Conservation (phyloP, 2,888 invertebrate species). For the Halictus quadricinctus region DNA sequence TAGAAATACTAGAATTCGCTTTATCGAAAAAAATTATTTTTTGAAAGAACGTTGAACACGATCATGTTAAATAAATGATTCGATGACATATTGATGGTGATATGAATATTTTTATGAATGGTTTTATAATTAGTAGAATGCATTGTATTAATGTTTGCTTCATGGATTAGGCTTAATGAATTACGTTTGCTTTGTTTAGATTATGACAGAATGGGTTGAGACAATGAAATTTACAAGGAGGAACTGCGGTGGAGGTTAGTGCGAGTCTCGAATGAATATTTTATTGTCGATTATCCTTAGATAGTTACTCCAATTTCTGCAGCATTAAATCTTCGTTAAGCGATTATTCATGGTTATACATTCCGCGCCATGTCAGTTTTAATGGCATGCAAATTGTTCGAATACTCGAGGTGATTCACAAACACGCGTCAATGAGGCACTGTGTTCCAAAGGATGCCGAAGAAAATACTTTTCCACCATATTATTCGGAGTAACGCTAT, state of each 20-base stretch:
- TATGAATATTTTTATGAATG: too few species aligned
- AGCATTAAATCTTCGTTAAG: conserved; percentile 6
- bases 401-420: neutral
- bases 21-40: too few species aligned
- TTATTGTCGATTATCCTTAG: conserved; percentile 2
- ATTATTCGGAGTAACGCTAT: neutral
- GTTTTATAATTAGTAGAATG: too few species aligned
- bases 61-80: too few species aligned
- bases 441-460: neutral
- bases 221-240: neutral
- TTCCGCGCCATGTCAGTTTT: neutral
- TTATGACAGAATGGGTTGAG: neutral
- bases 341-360: conserved; percentile 7
- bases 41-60: too few species aligned
- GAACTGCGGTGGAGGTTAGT: neutral
- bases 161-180: neutral
- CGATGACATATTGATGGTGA: too few species aligned
- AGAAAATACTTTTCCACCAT: neutral
- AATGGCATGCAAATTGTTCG: neutral
- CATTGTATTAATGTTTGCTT: neutral
- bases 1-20: too few species aligned
- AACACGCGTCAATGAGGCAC: neutral
- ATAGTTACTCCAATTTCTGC: neutral
- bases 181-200: neutral
- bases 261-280: neutral